phyloP scores from a whole-genome alignment of 2,113 vertebrate species.

The Tachysurus vachellii region DNA sequence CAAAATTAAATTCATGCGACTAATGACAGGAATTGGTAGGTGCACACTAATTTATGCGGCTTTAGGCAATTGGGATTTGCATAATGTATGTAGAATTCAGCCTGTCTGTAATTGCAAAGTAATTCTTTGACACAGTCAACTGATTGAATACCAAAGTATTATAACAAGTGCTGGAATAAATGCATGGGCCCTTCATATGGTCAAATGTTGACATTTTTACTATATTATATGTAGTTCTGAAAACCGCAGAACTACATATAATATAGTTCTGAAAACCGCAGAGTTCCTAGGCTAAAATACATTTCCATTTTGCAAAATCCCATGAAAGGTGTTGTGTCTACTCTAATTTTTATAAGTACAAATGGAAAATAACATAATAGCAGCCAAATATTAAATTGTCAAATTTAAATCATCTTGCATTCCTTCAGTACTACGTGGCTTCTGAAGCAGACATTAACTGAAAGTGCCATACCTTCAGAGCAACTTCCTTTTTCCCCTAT shows the following conservation, averaged over 20 bases:
- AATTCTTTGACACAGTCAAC: neutral
- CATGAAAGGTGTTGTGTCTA: neutral
- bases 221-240: too few relatives aligned
- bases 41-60: neutral
- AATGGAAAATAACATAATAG: neutral
- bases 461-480: too few relatives aligned
- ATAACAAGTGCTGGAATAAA: neutral
- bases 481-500: too few relatives aligned
- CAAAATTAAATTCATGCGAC: neutral
- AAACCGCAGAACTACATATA: too few relatives aligned
- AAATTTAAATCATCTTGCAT: neutral
- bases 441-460: too few relatives aligned
- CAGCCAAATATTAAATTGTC: neutral
- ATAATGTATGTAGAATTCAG: neutral
- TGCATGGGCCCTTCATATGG: neutral
- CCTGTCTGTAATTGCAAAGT: neutral
- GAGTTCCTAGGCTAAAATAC: neutral
- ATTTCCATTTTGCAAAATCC: too few relatives aligned
- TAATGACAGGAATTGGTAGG: neutral
- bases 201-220: neutral
- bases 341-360: neutral
- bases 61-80: neutral
- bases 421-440: too few relatives aligned
- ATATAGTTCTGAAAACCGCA: neutral
- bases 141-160: neutral